Conservation (phyloP, 2,797 vertebrate species). For the Arremon brunneinucha region DNA sequence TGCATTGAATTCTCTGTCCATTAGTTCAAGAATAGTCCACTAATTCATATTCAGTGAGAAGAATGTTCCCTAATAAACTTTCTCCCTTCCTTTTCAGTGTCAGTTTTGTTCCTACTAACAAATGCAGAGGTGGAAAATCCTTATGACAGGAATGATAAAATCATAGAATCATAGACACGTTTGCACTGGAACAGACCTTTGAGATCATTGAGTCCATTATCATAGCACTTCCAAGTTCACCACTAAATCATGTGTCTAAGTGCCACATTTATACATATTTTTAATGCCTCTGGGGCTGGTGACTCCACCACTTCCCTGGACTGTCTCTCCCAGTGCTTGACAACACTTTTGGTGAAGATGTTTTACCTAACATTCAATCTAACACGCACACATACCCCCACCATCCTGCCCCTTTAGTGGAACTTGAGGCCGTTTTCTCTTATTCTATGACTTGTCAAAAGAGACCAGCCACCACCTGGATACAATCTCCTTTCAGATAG, state of each 20-base stretch:
- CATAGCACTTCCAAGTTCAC: neutral
- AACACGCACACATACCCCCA: too few species aligned
- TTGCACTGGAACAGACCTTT: neutral
- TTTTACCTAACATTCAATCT: neutral
- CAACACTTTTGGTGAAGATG: neutral
- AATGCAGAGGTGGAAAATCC: neutral
- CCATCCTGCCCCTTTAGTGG: neutral
- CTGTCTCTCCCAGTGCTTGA: neutral
- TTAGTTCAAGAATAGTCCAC: neutral
- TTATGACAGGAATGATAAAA: neutral
- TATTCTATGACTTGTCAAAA: neutral
- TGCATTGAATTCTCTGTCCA: neutral
- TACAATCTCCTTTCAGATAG: neutral
- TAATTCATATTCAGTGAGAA: neutral
- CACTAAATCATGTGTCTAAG: neutral
- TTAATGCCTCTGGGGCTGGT: neutral
- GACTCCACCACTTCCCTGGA: neutral
- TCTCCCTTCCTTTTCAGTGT: neutral
- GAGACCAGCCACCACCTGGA: too few species aligned
- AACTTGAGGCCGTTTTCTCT: neutral
- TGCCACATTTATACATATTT: neutral
- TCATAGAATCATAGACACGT: neutral
- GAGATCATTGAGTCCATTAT: neutral
- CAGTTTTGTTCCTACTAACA: neutral
- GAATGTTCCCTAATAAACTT: neutral